Percentiles rank a stretch among this genome's conserved stretches.
These are phyloP conservation scores for Sthenelais limicola DNA, from an alignment of 2,888 invertebrate species.

Conservation along the genomic window DNA sequence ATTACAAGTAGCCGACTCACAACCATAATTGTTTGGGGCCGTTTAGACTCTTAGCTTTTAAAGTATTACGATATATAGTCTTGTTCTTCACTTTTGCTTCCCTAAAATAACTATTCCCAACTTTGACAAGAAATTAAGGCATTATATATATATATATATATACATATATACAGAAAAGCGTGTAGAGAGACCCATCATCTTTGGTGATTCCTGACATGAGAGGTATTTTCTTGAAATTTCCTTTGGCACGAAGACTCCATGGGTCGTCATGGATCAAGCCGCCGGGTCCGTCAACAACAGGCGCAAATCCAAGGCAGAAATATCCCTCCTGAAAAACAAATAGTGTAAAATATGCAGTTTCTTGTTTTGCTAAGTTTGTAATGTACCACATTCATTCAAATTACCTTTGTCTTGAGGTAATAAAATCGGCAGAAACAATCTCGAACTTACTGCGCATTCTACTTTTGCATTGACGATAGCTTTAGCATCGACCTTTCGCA, in stretches of 20 bases:
- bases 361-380: not conserved
- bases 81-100: no score
- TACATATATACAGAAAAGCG: slow-evolving; percentile 40
- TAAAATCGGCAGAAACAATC: no score
- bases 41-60: no score
- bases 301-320: slow-evolving; percentile 51
- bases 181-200: slow-evolving; percentile 51
- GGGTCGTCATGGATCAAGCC: slow-evolving; percentile 48
- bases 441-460: no score
- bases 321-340: slow-evolving; percentile 44
- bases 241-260: slow-evolving; percentile 33
- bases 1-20: no score
- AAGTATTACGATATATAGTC: no score
- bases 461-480: no score
- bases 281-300: slow-evolving; percentile 47
- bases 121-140: no score
- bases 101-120: no score
- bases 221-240: slow-evolving; percentile 31
- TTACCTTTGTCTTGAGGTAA: not conserved
- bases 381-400: not conserved
- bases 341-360: not conserved
- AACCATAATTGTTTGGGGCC: no score
- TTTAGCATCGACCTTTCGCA: not conserved
- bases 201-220: slow-evolving; percentile 42
- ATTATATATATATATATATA: no score